Base-by-base conservation (phyloP, 2,888 invertebrate species). In the Bombyx huttoni region DNA sequence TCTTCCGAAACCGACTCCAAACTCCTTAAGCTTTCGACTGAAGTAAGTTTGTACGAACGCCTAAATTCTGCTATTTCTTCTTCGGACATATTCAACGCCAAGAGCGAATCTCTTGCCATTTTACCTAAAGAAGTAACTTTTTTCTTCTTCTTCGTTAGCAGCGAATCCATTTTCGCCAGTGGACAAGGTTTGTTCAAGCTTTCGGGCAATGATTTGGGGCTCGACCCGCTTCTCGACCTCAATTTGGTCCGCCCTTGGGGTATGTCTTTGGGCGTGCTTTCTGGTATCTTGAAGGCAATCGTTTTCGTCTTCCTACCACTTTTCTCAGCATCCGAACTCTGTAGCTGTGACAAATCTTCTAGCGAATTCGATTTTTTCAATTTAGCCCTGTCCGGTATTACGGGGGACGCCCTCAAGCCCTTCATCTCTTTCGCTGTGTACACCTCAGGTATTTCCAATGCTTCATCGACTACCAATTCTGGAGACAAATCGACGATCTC, bases 1-100 rank as follows among this genome's bases (percentile, higher is more conserved):
- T 88, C 87, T 54, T 89, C 89, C 0, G 88, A 89, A 0, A 89
- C 89, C 0, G 88, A 89, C 40, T 89, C 89, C 1, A 89, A 53
- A 0, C 88, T 88, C 13, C 65, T 69, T 6, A 89, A 55, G 60
- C 88, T 88, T 51, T 89, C 89, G 0, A 87, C 81, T 0, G 88
- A 89, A 0, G 89, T 87, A 0, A 86, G 54, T 58, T 86, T 85
- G 49, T 87, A 85, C 0, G 87, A 85, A 0, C 82, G 64, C 45
- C 87, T 64, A 35, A 88, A 84, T 13, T 89, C 88, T 0, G 83
- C 81, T 1, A 88, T 84, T 12, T 89, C 89, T 2, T 89, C 89
- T 3, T 88, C 88, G 10, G 78, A 81, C 83, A 88, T 86, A 56
- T 89, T 89, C 7, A 89, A 56, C 0, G 89, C 89, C 13, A 89